These are phyloP conservation scores for Coenonympha arcania DNA, from an alignment of 2,888 invertebrate genomes.

Conservation along the genomic window DNA sequence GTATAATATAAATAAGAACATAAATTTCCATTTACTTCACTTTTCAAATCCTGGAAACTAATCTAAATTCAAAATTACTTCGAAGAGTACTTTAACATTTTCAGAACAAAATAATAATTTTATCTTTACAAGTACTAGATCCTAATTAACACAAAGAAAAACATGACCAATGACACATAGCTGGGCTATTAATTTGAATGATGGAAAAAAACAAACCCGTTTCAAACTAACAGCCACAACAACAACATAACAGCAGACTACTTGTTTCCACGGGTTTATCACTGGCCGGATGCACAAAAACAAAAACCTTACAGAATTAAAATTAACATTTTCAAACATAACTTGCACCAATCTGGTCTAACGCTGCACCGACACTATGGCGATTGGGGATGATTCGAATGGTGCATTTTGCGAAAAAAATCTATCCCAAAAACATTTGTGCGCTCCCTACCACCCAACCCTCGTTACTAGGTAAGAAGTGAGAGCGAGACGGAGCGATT, in stretches of 20 bases:
- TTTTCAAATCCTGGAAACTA: no score
- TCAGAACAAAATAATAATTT: neutral
- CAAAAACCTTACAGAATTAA: conserved; percentile 19
- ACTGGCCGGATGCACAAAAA: conserved; percentile 24
- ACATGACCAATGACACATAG: neutral
- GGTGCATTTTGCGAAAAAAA: conserved; percentile 71
- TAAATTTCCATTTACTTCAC: no score
- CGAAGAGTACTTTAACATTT: no score
- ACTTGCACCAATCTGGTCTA: conserved; percentile 20
- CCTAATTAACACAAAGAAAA: neutral
- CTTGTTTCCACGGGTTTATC: conserved; percentile 7
- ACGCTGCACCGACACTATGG: conserved; percentile 43
- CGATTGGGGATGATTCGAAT: conserved; percentile 46
- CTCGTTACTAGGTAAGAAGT: conserved; percentile 59
- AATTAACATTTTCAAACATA: conserved; percentile 2
- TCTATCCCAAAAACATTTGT: conserved; percentile 68
- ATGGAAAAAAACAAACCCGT: conserved; percentile 2
- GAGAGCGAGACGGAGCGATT: conserved; percentile 44
- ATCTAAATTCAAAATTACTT: no score
- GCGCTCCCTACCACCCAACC: conserved; percentile 64
- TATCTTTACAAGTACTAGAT: no score
- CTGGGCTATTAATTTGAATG: neutral
- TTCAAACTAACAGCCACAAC: conserved; percentile 16
- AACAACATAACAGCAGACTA: conserved; percentile 14
- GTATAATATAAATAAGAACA: no score